phyloP scores from a whole-genome alignment of 2,113 vertebrate species.

The Pseudopodoces humilis region DNA sequence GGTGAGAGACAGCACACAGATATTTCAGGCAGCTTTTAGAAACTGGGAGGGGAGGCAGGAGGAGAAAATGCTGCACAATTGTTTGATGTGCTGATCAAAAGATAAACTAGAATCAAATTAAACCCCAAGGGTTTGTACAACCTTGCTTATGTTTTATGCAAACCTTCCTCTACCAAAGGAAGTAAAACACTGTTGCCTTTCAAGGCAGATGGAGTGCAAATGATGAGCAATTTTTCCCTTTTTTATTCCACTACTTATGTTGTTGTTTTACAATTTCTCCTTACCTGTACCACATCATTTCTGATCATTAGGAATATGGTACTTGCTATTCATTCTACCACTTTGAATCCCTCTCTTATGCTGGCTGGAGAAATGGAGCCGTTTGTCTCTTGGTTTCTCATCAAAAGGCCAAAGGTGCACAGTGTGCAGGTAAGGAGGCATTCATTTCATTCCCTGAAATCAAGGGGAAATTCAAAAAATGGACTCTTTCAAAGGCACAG shows the following conservation, averaged over 20 bases:
- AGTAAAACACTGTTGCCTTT: constrained; percentile 14
- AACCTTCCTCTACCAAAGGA: constrained; percentile 31
- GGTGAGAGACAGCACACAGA: not conserved
- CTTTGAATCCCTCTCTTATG: not conserved
- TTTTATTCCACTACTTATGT: not conserved
- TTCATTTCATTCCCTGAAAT: not conserved
- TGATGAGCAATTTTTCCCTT: not conserved
- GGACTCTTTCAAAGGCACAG: not conserved
- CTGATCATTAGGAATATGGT: not conserved
- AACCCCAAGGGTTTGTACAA: constrained; percentile 42
- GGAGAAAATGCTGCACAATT: constrained; percentile 10
- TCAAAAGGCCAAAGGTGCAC: not conserved
- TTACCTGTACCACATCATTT: not conserved
- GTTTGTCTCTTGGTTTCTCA: not conserved
- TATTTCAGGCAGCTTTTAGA: constrained; percentile 23
- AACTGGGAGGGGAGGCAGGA: not conserved
- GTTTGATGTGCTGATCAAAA: constrained; percentile 67
- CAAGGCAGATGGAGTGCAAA: constrained; percentile 36
- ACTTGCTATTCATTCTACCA: not conserved
- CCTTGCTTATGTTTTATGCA: constrained; percentile 58
- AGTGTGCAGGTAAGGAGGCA: not conserved
- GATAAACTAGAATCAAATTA: constrained; percentile 56
- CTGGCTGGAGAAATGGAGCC: not conserved
- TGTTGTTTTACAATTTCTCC: not conserved
- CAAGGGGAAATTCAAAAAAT: not conserved